Base-by-base conservation (phyloP, 2,888 invertebrate genomes). In the Nycteola revayana region DNA sequence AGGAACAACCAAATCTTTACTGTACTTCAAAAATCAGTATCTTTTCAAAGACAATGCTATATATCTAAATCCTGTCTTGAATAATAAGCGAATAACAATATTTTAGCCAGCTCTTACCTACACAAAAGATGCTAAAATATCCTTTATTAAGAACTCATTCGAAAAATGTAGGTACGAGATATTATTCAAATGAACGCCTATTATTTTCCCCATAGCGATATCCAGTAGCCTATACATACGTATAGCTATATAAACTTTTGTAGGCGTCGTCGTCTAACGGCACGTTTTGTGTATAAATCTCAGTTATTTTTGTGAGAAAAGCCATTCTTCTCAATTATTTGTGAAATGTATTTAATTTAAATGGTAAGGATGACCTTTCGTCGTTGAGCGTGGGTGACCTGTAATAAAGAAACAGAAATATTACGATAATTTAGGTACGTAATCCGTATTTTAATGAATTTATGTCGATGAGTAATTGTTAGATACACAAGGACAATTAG, bases 181-280 rank as follows among this genome's bases (percentile, higher is more conserved):
- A 39, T 47, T 55, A 55, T 55, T 57, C 44, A 52, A 55, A 58
- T 58, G 47, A 47, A 45, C 51, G 52, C 59, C 57, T 57, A 38
- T 49, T 36, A 47, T 40, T 58, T 57, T 57, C 26, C 30, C 32
- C 27, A 52, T 38, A 49, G 52, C 49, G 49, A 55, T 52, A 42
- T 45, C 29, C 37, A 36, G 17, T 36, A 37, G 44, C 36, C 23
- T 45, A 34, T 42, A 24, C 28, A 23, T 30, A 22, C 23, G 32
- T 28, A 49, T 23, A 7, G 31, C 36, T 33, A 41, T 25, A 49
- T 22, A 7, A 35, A 38, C 32, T 37, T 25, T 33, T 25, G 21
- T 37, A 50, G 48, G 53, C 33, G 28, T 36, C 31, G 28, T 36
- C 31, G 31, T 8, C 6, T 10, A 22, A n/a, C 9, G 25, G 6